Base-by-base conservation (phyloP, 2,888 invertebrate genomes). In the Chymomyza procnemis region DNA sequence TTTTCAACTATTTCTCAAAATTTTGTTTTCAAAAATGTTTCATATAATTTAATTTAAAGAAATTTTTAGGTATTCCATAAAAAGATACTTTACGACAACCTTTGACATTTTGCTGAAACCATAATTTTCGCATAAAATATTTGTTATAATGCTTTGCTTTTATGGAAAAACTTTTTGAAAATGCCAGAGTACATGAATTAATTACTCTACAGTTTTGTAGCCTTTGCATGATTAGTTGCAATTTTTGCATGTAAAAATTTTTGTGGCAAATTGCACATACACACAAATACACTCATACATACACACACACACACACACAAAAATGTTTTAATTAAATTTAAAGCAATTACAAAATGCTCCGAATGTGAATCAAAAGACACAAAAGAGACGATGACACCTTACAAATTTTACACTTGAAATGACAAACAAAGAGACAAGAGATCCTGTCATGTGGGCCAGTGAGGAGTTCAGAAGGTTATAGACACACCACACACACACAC, bases 321-420 rank as follows among this genome's bases (percentile, higher is more conserved):
- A 81, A 74, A 78, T 80, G 85, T 85, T 85, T 85, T 85, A 83
- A 83, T 83, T 82, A 82, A 82, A 85, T 85, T 82, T 69, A 73
- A 85, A 80, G 82, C 85, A 85, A 82, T 82, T 85, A 85, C 83
- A 80, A 73, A 67, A 75, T 69, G 60, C 54, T 21, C 18, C 54
- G 54, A 54, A 19, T 74, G 77, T 67, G 75, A 82, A 78, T 82
- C 78, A 80, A 69, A 70, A 68, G 81, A 75, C 46, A 61, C 52
- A 61, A 61, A 56, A 22, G 58, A 18, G 48, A 64, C 74, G 67
- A 76, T 73, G 68, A 78, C 80, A 80, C 83, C 83, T 80, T 77
- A 66, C 75, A 56, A 70, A 85, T 78, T 76, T 85, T 80, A 82
- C 82, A 80, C 85, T 78, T 69, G 80, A 80, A 80, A 80, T 82